Evolutionary conservation across 1,140 invertebrate genomes (phyloP), one percentile per base, ranked within the genome.

Genomic region (Lepidurus couesii): DNA sequence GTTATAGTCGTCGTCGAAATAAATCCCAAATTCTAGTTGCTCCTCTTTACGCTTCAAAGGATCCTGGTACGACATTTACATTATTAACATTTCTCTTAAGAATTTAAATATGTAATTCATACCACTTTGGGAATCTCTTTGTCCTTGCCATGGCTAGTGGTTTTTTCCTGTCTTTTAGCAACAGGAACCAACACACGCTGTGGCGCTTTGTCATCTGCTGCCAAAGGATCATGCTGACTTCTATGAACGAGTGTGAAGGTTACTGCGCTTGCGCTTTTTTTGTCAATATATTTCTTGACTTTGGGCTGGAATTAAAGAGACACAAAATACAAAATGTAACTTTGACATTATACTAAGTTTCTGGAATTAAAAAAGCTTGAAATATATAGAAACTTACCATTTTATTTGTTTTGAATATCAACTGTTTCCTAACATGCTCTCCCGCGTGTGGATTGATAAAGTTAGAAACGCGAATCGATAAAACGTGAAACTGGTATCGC

Each of bases 1-100:
- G 84, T 98, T 90, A 84, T 98, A 98, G 81, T 98, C 93, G 86
- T 99, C 96, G 84, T 98, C 95, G 86, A 91, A 98, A 84, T 92
- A 97, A 77, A 98, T 91, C n/a, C 96, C 96, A 89, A 90, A 98
- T 85, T 97, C 96, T 42, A 88, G 85, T 82, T 94, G 90, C 82
- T 97, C 93, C 82, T 95, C 91, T 82, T 89, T 90, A 1, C 87
- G 85, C 77, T 90, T 90, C n/a, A 86, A 83, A 8, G 81, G 80
- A 79, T 89, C 87, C 11, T 79, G 21, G 42, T 1, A 75, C 26
- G 26, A 21, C 1, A 79, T 76, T 13, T 43, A 43, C 74, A 11
- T 47, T 3, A 81, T 80, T 42, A 43, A 9, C 24, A 65, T 11
- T 16, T 21, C 16, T 75, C 26, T 21, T 21, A 11, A 16, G n/a